These are phyloP conservation scores for Peromyscus polionotus DNA, from an alignment of 2,113 vertebrate genomes.

Conservation along the genomic window DNA sequence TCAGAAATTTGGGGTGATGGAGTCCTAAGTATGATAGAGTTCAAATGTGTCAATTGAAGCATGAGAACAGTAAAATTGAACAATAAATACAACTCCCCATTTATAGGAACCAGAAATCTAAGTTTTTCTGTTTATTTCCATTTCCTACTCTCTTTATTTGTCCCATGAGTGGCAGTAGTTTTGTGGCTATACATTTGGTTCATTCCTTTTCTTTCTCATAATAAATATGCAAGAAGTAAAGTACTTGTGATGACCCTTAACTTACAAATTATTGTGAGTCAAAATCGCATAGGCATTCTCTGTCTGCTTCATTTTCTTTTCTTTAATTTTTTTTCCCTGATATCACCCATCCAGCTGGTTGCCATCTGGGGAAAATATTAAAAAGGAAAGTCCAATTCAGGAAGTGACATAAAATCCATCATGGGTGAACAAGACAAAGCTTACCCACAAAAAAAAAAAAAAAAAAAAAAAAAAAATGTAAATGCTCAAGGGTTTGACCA, in stretches of 20 bases:
- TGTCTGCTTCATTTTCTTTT: slow-evolving; percentile 49
- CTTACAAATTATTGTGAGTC: slow-evolving; percentile 68
- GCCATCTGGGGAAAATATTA: slow-evolving; percentile 65
- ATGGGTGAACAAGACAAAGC: slow-evolving; percentile 70
- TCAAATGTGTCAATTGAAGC: slow-evolving; percentile 65
- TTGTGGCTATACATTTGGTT: slow-evolving; percentile 38
- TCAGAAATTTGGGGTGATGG: slow-evolving; percentile 23
- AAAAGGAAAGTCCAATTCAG: slow-evolving; percentile 77
- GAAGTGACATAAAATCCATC: slow-evolving; percentile 75
- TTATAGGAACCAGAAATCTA: slow-evolving; percentile 34
- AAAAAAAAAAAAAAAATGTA: background rate
- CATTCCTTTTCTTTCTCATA: background rate
- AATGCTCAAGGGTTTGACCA: background rate
- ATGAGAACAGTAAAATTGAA: slow-evolving; percentile 44
- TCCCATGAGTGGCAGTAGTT: slow-evolving; percentile 42
- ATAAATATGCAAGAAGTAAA: slow-evolving; percentile 45
- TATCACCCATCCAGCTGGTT: slow-evolving; percentile 67
- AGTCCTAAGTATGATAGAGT: slow-evolving; percentile 40
- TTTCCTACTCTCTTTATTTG: slow-evolving; percentile 41
- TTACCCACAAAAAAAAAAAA: slow-evolving; percentile 17
- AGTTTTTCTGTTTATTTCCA: slow-evolving; percentile 50
- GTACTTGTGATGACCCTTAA: slow-evolving; percentile 4
- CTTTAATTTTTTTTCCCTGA: slow-evolving; percentile 23
- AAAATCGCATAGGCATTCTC: slow-evolving; percentile 67
- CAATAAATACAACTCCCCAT: slow-evolving; percentile 32